Base-by-base conservation (phyloP, 2,113 vertebrate species). In the Puma concolor region DNA sequence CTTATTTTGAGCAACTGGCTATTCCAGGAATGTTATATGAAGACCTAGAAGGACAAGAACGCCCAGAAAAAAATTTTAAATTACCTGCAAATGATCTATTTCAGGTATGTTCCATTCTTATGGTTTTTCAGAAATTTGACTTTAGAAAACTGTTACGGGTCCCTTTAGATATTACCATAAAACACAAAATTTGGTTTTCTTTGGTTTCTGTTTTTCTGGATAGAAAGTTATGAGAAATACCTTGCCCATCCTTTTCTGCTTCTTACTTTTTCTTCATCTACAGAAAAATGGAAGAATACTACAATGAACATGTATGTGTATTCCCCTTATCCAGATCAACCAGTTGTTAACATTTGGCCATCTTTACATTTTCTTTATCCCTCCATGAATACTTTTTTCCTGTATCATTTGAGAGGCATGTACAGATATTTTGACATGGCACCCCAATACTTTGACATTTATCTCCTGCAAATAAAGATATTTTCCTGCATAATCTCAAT, bases 1-100 rank as follows among this genome's bases (percentile, higher is more conserved):
- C 99, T 0, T 99, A 99, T 98, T 99, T 99, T 98, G 99, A 99
- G 80, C 99, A 99, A 63, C 98, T 99, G 92, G 98, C 99, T 11
- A 98, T 99, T 85, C 99, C 99, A 94, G 99, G 99, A 97, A 99
- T 99, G 98, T 97, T 99, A 93, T 99, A 99, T 98, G 99, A 99
- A 93, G 98, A 98, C 88, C 97, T 98, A 5, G 98, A 99, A 52
- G 98, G 99, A 41, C 99, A 99, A 79, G 99, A 99, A 79, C 98
- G 99, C 93, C 97, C 99, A 82, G 98, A 98, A 79, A 67, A 91
- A 69, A 95, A 74, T 0, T 94, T 98, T 97, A 98, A 98, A 60
- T 97, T 98, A 84, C 97, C 97, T 83, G 87, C 94, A 95, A 95
- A 72, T 90, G 80, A 21, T 77, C 44, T 81, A 21, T 12, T 86